These are phyloP conservation scores for Drosophila seclusa DNA, from an alignment of 2,888 invertebrate genomes.

Conservation along the genomic window DNA sequence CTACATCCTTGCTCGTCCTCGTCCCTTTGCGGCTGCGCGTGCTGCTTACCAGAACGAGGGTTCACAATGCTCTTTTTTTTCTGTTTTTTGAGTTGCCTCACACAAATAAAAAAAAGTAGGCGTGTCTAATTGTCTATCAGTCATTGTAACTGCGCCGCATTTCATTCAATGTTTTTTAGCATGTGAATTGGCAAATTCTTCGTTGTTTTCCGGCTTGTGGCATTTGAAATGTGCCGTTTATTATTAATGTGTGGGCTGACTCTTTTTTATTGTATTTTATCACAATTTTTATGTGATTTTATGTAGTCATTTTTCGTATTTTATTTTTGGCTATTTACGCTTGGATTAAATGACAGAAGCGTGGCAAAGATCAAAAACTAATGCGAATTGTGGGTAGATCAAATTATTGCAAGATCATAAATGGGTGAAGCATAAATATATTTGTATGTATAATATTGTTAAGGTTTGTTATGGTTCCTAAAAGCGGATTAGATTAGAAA, in stretches of 20 bases:
- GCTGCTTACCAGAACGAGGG: slow-evolving; percentile 56
- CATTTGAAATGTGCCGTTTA: slow-evolving; percentile 68
- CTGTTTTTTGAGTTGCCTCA: slow-evolving; percentile 12
- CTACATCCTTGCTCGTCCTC: slow-evolving; percentile 22
- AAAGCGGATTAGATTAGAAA: neutral
- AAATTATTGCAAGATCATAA: neutral
- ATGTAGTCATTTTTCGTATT: slow-evolving; percentile 28
- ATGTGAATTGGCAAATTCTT: slow-evolving; percentile 44
- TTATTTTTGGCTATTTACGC: slow-evolving; percentile 8
- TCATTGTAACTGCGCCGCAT: slow-evolving; percentile 71
- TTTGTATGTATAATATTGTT: neutral
- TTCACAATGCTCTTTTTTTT: slow-evolving; percentile 22
- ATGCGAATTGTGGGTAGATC: slow-evolving; percentile 6
- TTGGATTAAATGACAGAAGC: slow-evolving; percentile 46
- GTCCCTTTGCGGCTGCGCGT: slow-evolving; percentile 66
- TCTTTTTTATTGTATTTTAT: slow-evolving; percentile 57
- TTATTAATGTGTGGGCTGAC: slow-evolving; percentile 72
- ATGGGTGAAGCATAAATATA: neutral
- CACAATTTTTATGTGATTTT: slow-evolving; percentile 43
- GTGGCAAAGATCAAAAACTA: slow-evolving; percentile 37
- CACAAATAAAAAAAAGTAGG: slow-evolving; percentile 74
- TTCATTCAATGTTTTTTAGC: slow-evolving; percentile 53
- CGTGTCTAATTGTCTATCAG: slow-evolving; percentile 82
- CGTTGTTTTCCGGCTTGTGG: slow-evolving; percentile 55
- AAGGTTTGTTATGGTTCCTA: neutral